Conservation (phyloP, 2,113 vertebrate species). For the Corythoichthys haematopterus region DNA sequence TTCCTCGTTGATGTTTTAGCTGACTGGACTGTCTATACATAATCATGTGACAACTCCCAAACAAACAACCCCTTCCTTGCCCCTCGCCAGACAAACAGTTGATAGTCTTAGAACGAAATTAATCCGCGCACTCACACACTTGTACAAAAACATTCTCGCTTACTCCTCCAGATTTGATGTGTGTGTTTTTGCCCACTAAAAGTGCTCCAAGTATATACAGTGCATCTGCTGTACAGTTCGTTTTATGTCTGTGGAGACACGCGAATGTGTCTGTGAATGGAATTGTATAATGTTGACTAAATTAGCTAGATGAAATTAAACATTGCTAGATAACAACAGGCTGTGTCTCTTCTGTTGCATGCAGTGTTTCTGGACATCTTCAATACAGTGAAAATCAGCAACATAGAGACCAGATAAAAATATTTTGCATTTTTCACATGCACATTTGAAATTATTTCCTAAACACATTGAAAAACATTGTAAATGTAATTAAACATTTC, state of each 20-base stretch:
- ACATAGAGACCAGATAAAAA: too few species aligned
- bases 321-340: slow-evolving; percentile 67
- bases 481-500: too few species aligned
- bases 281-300: slow-evolving; percentile 79
- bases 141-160: slow-evolving; percentile 49
- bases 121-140: slow-evolving; percentile 20
- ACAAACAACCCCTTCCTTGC: slow-evolving; percentile 1
- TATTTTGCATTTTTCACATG: too few species aligned
- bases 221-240: slow-evolving; percentile 73
- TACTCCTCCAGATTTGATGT: slow-evolving; percentile 60
- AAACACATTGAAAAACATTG: too few species aligned
- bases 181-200: slow-evolving; percentile 56
- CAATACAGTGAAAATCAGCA: too few species aligned
- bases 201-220: slow-evolving; percentile 59
- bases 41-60: slow-evolving; percentile 37
- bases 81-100: slow-evolving; percentile 8
- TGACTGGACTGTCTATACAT: slow-evolving; percentile 72
- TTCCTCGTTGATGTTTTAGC: slow-evolving; percentile 66
- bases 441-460: too few species aligned
- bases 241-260: slow-evolving; percentile 77
- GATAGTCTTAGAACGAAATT: slow-evolving; percentile 2
- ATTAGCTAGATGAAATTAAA: slow-evolving; percentile 74
- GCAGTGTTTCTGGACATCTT: too few species aligned
- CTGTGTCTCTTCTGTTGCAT: slow-evolving; percentile 36
- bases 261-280: slow-evolving; percentile 73